These are phyloP conservation scores for Catalaphyllia jardinei DNA, from an alignment of 64 coral and sea anemone genomes.

Conservation along the genomic window DNA sequence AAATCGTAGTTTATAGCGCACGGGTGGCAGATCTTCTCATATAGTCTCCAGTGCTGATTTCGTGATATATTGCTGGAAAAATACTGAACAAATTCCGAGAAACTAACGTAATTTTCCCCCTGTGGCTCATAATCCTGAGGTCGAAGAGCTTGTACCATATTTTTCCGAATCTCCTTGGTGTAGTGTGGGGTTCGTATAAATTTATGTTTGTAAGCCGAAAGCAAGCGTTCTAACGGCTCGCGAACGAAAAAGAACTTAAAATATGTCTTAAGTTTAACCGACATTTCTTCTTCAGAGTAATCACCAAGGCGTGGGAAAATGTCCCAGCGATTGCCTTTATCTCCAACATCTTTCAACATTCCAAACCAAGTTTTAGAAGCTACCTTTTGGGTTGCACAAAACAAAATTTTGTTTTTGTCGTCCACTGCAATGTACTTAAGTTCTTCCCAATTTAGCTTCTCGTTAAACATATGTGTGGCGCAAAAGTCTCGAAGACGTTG, in stretches of 20 bases:
- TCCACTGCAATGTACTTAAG: too few relatives aligned
- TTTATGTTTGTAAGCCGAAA: neutral
- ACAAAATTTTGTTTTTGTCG: too few relatives aligned
- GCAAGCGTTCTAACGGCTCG: neutral
- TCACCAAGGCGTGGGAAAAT: neutral
- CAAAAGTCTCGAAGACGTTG: too few relatives aligned
- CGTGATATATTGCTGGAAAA: neutral
- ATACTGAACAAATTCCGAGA: slow-evolving; percentile 2
- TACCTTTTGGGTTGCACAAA: too few relatives aligned
- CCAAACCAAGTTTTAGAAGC: too few relatives aligned
- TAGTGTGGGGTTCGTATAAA: neutral
- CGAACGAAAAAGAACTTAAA: slow-evolving; percentile 8
- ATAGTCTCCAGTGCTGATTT: neutral
- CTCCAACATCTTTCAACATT: neutral
- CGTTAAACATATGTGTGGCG: too few relatives aligned
- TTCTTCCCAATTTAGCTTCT: too few relatives aligned
- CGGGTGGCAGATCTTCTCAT: slow-evolving; percentile 1
- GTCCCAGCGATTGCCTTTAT: neutral
- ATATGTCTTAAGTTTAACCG: neutral
- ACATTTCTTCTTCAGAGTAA: neutral
- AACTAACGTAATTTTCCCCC: neutral
- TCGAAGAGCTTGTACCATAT: neutral
- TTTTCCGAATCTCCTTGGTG: neutral
- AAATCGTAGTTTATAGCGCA: slow-evolving; percentile 10
- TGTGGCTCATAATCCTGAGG: neutral